Evolutionary conservation across 2,888 invertebrate species (phyloP), one percentile per base, ranked within the genome.

Genomic region (Lomographa bimaculata): DNA sequence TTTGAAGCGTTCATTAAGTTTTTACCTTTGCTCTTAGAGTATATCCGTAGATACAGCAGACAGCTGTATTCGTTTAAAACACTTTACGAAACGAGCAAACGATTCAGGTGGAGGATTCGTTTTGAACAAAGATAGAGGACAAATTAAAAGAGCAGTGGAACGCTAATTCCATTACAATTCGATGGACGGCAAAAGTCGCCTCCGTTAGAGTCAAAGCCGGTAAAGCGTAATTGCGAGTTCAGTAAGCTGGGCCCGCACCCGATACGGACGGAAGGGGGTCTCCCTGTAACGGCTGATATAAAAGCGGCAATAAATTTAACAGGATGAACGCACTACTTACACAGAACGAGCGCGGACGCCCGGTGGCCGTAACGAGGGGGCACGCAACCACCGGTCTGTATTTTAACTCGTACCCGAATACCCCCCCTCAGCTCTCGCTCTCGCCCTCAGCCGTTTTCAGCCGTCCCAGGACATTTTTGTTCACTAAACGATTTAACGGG

Each of bases 251-350:
- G 84, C 82, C 79, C 83, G 76, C 79, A 77, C 71, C 82, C 79
- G 85, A 86, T 85, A 84, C 82, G 81, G 79, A 77, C 83, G 80
- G 79, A 82, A 85, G 82, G 85, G 86, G 82, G 78, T 79, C 79
- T 79, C 80, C 76, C 82, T 73, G 82, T 84, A 84, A 83, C 83
- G 85, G 82, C 80, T 83, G 85, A 87, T 87, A 87, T 87, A 87
- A 86, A 86, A 86, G 86, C 84, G 79, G 81, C 85, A 84, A 87
- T 89, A 89, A 89, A 89, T 89, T 89, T 83, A 82, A 83, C 84
- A 84, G 87, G 86, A 89, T 89, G 84, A 86, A 87, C 87, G 82
- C 85, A 86, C 86, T 86, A 86, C 84, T 86, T 87, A 85, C 81
- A 83, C 71, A 77, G 79, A 77, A 76, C 73, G 79, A 76, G 80